Evolutionary conservation across 2,888 invertebrate species (phyloP).

Genomic region (Aphodius granarius): DNA sequence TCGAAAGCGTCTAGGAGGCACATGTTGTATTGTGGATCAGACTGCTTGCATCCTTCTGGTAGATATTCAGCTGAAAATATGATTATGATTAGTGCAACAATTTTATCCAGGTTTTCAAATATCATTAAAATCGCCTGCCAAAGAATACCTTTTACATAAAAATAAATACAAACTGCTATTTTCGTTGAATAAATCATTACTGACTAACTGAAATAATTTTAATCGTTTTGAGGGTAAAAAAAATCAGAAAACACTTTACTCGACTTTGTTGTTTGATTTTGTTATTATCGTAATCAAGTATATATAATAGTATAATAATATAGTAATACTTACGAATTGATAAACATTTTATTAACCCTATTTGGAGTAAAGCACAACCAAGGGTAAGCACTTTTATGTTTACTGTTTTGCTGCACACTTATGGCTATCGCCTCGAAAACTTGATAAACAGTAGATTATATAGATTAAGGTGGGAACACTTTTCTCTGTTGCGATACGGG

Average conservation of each 20-base stretch:
- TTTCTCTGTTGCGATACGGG: too few relatives aligned
- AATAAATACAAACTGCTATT: too few relatives aligned
- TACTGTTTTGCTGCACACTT: not conserved
- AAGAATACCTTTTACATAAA: too few relatives aligned
- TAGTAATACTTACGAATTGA: slow-evolving; percentile 23
- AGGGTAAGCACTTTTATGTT: slow-evolving; percentile 16
- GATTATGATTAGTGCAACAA: too few relatives aligned
- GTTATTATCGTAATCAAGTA: not conserved
- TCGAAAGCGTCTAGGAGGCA: slow-evolving; percentile 66
- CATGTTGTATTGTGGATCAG: slow-evolving; percentile 62
- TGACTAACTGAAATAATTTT: too few relatives aligned
- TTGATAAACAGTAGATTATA: slow-evolving; percentile 3
- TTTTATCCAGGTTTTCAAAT: not conserved
- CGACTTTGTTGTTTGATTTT: too few relatives aligned
- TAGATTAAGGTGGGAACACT: not conserved
- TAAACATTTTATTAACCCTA: slow-evolving; percentile 16
- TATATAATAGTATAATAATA: too few relatives aligned
- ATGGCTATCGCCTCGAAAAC: not conserved
- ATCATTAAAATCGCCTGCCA: not conserved
- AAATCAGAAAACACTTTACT: too few relatives aligned
- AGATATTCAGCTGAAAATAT: slow-evolving; percentile 67
- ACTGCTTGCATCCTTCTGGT: slow-evolving; percentile 63
- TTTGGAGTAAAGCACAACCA: slow-evolving; percentile 15
- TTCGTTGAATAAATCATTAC: too few relatives aligned
- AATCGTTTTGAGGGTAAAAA: too few relatives aligned